Evolutionary conservation across 2,888 invertebrate genomes (phyloP), one percentile per base, ranked within the genome.

Genomic region (Nemurella pictetii): DNA sequence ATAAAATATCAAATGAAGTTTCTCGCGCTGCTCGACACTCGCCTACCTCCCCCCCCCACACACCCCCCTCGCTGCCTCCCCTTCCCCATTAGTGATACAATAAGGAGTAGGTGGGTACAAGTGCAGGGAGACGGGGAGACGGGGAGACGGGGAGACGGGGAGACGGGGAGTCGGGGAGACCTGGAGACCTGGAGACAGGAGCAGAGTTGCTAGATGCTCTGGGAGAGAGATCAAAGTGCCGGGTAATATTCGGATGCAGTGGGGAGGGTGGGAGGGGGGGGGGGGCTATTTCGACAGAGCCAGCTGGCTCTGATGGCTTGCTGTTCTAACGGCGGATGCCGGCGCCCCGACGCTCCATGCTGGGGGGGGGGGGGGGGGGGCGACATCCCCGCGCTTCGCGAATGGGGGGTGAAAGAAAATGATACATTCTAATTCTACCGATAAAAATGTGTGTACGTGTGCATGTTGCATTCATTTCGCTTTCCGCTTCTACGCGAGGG

Each of bases 281-380:
- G 77, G 84, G 30, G 82, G 82, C 26, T 82, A 82, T 72, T 82
- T 72, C 82, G 29, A 80, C 72, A 78, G 85, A 85, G 78, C 83
- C 85, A 85, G 85, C 83, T 85, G 85, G 35, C 74, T 36, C n/a
- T 85, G 83, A 85, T 85, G 28, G 83, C n/a, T n/a, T n/a, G n/a
- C n/a, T n/a, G n/a, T n/a, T n/a, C n/a, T n/a, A n/a, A n/a, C n/a
- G n/a, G n/a, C n/a, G n/a, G n/a, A n/a, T n/a, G n/a, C n/a, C n/a
- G n/a, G n/a, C n/a, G n/a, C n/a, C 55, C 32, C 26, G 80, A 26
- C 26, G 75, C 73, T 77, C 77, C 29, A 81, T 32, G 28, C 77
- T 77, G 80, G 32, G 15, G 32, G 32, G 87, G 83, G 86, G 86
- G 85, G 20, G 7, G 0, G 28, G 29, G 28, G 28, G 7, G 35